phyloP scores from a whole-genome alignment of 2,797 vertebrate genomes.

The Smutsia temminckii region DNA sequence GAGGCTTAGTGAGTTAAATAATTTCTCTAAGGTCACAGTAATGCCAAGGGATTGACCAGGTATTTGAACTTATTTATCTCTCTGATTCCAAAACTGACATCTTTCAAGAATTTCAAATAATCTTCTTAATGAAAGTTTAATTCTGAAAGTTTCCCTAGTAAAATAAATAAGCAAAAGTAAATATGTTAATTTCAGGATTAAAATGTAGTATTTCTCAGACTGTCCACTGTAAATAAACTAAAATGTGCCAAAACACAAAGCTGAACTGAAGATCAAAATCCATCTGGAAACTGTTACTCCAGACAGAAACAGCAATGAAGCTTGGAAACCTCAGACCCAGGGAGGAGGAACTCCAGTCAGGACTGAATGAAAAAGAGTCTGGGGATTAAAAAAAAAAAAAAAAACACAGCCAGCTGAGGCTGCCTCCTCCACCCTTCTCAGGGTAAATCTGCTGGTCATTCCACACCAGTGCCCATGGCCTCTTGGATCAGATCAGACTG shows the following conservation, averaged over 20 bases:
- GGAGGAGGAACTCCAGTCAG: neutral
- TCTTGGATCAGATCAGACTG: neutral
- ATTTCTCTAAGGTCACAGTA: neutral
- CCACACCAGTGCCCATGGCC: neutral
- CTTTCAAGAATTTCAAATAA: conserved; percentile 1
- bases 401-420: neutral
- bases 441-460: neutral
- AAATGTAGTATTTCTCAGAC: conserved; percentile 26
- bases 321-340: neutral
- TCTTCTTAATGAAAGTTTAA: neutral
- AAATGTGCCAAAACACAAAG: conserved; percentile 44
- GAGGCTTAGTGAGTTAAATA: neutral
- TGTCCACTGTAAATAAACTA: conserved; percentile 20
- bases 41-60: neutral
- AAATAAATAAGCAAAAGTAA: conserved; percentile 27
- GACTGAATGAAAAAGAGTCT: neutral
- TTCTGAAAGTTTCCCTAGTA: conserved; percentile 19
- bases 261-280: neutral
- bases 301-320: neutral
- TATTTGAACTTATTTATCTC: neutral
- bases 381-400: too few species aligned
- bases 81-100: neutral
- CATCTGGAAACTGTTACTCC: conserved; percentile 13
- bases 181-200: neutral
- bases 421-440: neutral